Conservation (phyloP, 2,113 vertebrate genomes). For the Lophura nycthemera region DNA sequence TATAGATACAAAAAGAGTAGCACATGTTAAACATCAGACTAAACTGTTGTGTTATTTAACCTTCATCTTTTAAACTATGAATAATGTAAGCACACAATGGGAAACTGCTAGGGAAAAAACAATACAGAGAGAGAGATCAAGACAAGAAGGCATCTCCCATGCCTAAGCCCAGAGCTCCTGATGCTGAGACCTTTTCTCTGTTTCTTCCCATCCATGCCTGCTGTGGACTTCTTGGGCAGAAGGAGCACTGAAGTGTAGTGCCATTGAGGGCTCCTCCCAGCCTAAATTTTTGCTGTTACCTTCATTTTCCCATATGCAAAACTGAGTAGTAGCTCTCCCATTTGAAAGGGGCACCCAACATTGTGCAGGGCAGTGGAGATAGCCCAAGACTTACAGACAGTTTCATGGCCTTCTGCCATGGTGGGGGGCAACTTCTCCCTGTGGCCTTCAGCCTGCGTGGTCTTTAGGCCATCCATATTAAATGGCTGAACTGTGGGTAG, state of each 20-base stretch:
- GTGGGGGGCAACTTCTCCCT: background rate
- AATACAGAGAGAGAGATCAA: rapidly evolving
- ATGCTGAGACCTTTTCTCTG: rapidly evolving
- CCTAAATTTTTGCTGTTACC: background rate
- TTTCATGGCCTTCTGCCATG: background rate
- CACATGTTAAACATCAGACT: background rate
- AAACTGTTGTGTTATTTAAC: rapidly evolving
- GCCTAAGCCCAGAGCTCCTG: rapidly evolving
- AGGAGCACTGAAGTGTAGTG: rapidly evolving
- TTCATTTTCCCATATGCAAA: rapidly evolving
- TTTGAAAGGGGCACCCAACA: background rate
- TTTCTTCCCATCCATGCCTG: rapidly evolving
- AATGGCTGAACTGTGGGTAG: background rate
- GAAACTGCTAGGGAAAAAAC: background rate
- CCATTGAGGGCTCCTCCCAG: background rate
- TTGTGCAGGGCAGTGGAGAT: background rate
- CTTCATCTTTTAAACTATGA: background rate
- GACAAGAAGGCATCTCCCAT: background rate
- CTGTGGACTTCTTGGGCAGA: rapidly evolving
- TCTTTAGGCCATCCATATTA: background rate
- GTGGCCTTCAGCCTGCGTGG: background rate
- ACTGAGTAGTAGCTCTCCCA: too few relatives aligned
- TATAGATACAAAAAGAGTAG: background rate
- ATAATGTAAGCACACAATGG: background rate
- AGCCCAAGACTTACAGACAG: background rate